Conservation (phyloP, 2,888 invertebrate species). For the Chrysolina haemoptera region DNA sequence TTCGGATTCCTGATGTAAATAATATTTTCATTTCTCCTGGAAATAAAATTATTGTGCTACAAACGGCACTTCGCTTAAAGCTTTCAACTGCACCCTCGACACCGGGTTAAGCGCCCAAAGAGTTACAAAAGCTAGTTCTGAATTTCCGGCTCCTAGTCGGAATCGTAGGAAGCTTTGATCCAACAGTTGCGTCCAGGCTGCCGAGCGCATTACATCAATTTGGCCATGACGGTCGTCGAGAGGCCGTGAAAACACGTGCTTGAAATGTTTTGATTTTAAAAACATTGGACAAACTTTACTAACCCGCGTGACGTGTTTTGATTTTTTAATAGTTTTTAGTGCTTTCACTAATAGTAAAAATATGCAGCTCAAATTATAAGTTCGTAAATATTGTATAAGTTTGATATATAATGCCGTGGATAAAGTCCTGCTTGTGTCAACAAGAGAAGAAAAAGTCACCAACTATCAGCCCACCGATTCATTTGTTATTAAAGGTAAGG, state of each 20-base stretch:
- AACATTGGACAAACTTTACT: slow-evolving; percentile 34
- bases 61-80: not conserved
- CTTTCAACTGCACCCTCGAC: slow-evolving; percentile 46
- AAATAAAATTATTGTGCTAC: not conserved
- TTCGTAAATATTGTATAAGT: not conserved
- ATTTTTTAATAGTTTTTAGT: slow-evolving; percentile 26
- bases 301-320: slow-evolving; percentile 35
- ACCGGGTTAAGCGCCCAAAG: slow-evolving; percentile 43
- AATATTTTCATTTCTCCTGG: too few species aligned
- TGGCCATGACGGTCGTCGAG: slow-evolving; percentile 49
- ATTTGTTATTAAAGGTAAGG: slow-evolving; percentile 70
- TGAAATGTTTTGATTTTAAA: slow-evolving; percentile 47
- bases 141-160: slow-evolving; percentile 54
- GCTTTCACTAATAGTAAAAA: slow-evolving; percentile 12
- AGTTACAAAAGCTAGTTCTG: slow-evolving; percentile 41
- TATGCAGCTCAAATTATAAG: not conserved
- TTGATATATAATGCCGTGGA: slow-evolving; percentile 68
- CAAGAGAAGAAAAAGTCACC: slow-evolving; percentile 70
- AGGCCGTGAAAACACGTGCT: slow-evolving; percentile 51
- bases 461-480: slow-evolving; percentile 70
- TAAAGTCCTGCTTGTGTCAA: slow-evolving; percentile 70
- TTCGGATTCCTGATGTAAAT: too few species aligned
- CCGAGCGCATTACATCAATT: slow-evolving; percentile 60
- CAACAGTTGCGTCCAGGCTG: slow-evolving; percentile 67
- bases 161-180: slow-evolving; percentile 28